Conservation (phyloP, 1,140 invertebrate species). For the Drusus annulatus region DNA sequence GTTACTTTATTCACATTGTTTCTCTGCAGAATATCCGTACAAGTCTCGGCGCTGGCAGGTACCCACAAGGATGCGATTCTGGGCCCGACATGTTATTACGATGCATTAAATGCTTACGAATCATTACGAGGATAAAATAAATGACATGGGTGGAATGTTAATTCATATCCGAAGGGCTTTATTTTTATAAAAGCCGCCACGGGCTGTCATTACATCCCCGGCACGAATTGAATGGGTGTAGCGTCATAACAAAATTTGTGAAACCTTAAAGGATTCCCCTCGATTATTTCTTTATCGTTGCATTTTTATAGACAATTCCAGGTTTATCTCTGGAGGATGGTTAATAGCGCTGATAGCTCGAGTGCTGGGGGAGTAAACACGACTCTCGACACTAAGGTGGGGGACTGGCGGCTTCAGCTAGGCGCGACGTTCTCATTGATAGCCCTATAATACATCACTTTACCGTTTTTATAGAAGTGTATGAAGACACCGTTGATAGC, state of each 20-base stretch:
- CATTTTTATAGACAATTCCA: constrained; percentile 34
- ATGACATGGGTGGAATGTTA: constrained; percentile 59
- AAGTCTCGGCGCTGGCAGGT: constrained; percentile 2
- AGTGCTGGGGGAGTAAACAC: neutral
- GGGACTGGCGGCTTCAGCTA: neutral
- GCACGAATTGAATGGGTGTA: constrained; percentile 54
- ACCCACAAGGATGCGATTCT: neutral
- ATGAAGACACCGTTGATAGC: no score
- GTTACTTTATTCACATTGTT: constrained; percentile 14
- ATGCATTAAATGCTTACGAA: constrained; percentile 56
- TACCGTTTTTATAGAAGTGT: no score
- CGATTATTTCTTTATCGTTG: constrained; percentile 48
- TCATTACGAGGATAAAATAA: constrained; percentile 57
- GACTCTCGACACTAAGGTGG: neutral
- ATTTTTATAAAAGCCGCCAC: constrained; percentile 49
- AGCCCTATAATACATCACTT: no score
- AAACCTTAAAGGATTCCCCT: constrained; percentile 38
- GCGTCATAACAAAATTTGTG: constrained; percentile 29
- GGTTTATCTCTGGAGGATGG: constrained; percentile 27
- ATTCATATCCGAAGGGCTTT: constrained; percentile 56
- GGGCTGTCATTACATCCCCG: constrained; percentile 52
- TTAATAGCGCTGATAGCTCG: neutral
- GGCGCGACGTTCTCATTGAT: no score
- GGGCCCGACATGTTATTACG: constrained; percentile 53
- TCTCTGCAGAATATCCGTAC: neutral